Evolutionary conservation across 1,140 invertebrate species (phyloP).

Genomic region (Trichonephila clavipes): DNA sequence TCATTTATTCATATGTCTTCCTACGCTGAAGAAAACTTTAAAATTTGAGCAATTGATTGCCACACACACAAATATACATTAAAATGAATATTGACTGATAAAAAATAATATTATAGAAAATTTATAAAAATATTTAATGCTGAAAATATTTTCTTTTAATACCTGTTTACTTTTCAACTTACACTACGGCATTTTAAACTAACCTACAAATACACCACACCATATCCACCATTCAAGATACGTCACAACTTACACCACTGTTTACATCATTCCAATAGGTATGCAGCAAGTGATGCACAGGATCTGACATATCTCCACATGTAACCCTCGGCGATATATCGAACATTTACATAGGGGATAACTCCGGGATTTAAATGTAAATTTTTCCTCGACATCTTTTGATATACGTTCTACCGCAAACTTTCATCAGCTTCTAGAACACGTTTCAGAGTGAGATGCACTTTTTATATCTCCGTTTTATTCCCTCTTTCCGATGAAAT

Average conservation of each 20-base stretch:
- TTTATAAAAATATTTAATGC: no score
- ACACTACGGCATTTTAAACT: not conserved
- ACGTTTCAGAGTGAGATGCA: conserved; percentile 38
- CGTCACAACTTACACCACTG: not conserved
- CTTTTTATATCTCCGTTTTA: conserved; percentile 57
- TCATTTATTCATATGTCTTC: no score
- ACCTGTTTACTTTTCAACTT: not conserved
- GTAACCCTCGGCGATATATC: conserved; percentile 31
- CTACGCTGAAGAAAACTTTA: no score
- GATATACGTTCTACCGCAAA: conserved; percentile 1
- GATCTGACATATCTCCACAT: conserved; percentile 28
- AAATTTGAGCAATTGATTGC: no score
- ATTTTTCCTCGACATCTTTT: conserved; percentile 42
- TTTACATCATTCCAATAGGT: not conserved
- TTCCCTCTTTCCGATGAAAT: conserved; percentile 10
- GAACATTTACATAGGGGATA: conserved; percentile 67
- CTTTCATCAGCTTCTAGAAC: conserved; percentile 62
- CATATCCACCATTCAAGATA: not conserved
- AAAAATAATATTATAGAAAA: no score
- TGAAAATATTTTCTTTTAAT: not conserved
- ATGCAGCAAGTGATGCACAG: not conserved
- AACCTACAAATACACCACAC: not conserved
- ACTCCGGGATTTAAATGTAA: conserved; percentile 66
- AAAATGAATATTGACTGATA: no score
- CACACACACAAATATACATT: no score